Percentiles rank a stretch among this genome's conserved stretches.
phyloP scores from a whole-genome alignment of 2,113 vertebrate genomes.

The Mormoops blainvillei region DNA sequence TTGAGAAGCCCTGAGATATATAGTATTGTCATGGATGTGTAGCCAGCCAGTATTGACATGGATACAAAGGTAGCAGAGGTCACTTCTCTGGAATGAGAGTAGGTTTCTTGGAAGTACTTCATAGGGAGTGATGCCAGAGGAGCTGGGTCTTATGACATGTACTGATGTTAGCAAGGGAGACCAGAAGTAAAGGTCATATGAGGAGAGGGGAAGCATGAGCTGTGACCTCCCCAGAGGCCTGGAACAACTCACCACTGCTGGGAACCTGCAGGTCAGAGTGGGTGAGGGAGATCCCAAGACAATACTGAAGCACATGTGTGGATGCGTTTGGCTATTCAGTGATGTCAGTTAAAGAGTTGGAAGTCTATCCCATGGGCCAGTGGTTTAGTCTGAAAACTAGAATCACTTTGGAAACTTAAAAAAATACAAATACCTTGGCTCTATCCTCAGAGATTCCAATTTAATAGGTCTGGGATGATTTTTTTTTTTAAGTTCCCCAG shows the following conservation, averaged over 20 bases:
- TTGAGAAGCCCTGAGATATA: not conserved
- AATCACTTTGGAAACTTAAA: not conserved
- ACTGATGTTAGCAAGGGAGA: not conserved
- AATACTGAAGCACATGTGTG: not conserved
- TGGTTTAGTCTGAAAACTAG: not conserved
- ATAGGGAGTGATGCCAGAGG: not conserved
- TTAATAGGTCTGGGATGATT: not conserved
- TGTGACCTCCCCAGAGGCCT: accelerated
- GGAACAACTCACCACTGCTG: not conserved
- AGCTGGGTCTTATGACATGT: not conserved
- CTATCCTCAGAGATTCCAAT: not conserved
- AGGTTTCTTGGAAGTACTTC: not conserved
- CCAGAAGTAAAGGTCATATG: not conserved
- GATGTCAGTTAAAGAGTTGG: not conserved
- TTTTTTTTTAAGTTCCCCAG: not conserved
- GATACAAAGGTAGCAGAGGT: not conserved
- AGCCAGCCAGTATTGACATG: too few relatives aligned
- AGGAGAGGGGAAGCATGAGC: not conserved
- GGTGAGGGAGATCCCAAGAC: not conserved
- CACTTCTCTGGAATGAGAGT: not conserved
- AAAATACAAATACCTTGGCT: not conserved
- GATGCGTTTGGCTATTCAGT: not conserved
- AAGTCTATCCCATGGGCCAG: not conserved
- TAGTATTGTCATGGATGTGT: accelerated
- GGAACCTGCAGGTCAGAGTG: not conserved